phyloP scores from a whole-genome alignment of 2,113 vertebrate species.

The Salvelinus fontinalis region DNA sequence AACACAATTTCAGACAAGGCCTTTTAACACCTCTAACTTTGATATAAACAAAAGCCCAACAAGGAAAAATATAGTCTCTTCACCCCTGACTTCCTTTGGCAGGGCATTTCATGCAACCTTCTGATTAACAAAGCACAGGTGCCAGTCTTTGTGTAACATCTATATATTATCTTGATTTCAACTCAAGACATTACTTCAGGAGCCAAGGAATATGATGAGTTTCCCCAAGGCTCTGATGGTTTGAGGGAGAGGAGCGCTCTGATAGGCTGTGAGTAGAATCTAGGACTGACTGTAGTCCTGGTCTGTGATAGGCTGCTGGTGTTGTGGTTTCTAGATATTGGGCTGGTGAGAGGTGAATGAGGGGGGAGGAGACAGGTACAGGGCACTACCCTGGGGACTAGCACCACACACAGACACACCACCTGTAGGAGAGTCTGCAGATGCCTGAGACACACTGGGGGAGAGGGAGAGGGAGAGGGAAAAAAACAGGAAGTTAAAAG shows the following conservation, averaged over 20 bases:
- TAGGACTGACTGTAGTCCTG: conserved; percentile 3
- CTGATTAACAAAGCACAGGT: not conserved
- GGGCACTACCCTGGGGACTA: conserved; percentile 54
- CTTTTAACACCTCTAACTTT: not conserved
- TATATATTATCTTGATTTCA: conserved; percentile 10
- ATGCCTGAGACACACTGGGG: conserved; percentile 68
- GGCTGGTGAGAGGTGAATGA: conserved; percentile 66
- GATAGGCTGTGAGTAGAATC: conserved; percentile 1
- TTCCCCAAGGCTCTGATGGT: conserved; percentile 1
- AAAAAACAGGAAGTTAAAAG: not conserved
- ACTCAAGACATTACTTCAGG: conserved; percentile 9
- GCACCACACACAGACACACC: conserved; percentile 40
- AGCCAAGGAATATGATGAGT: not conserved
- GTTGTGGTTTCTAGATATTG: conserved; percentile 49
- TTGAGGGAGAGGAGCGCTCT: not conserved
- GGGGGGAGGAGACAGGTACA: conserved; percentile 66
- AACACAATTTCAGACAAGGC: no score
- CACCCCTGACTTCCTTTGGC: not conserved
- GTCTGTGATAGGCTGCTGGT: conserved; percentile 1
- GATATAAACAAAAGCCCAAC: no score
- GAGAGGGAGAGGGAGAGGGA: not conserved
- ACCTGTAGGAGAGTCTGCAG: conserved; percentile 53
- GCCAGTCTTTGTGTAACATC: not conserved
- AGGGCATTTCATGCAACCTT: no score
- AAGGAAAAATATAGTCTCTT: not conserved